Evolutionary conservation across 2,888 invertebrate genomes (phyloP).

Genomic region (Ophion costatus): DNA sequence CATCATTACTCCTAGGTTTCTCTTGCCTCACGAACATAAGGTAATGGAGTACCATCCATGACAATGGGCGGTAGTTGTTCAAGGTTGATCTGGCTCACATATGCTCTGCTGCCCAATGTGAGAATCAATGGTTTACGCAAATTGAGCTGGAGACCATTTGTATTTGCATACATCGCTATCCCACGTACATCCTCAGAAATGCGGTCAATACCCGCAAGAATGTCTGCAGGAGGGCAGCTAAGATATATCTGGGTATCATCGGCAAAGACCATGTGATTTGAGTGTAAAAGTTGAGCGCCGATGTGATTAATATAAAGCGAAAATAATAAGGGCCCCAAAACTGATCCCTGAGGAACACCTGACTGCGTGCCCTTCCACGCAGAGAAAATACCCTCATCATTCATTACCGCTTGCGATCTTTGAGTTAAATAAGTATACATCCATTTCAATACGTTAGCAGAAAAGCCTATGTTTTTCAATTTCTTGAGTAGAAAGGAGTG

Average conservation of each 20-base stretch:
- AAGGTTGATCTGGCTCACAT: neutral
- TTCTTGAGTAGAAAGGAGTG: neutral
- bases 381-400: neutral
- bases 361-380: neutral
- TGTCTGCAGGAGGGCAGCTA: neutral
- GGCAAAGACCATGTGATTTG: neutral
- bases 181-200: neutral
- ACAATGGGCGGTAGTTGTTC: neutral
- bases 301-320: constrained; percentile 15
- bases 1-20: constrained; percentile 1
- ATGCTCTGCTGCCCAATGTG: neutral
- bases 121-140: no score
- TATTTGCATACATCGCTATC: neutral
- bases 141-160: neutral
- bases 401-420: neutral
- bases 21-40: neutral
- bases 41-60: neutral
- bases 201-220: neutral
- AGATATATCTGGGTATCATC: constrained; percentile 28
- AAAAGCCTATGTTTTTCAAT: neutral
- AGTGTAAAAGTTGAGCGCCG: neutral
- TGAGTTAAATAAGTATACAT: neutral
- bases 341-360: constrained; percentile 26
- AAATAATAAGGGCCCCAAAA: constrained; percentile 14
- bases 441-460: neutral